Evolutionary conservation across 2,888 invertebrate genomes (phyloP).

Genomic region (Protodeltote pygarga): DNA sequence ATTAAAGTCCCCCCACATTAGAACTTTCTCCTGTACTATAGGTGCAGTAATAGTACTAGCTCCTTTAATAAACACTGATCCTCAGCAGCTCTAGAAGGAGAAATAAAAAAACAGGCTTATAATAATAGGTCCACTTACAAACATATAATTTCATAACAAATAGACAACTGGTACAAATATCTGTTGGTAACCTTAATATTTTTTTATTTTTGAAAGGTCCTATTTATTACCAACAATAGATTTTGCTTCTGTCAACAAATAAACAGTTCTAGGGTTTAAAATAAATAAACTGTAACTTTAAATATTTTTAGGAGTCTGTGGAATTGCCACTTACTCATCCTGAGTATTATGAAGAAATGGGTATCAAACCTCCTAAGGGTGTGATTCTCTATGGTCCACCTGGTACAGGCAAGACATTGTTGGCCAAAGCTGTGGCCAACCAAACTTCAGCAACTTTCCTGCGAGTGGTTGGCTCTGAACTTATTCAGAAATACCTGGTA

Average conservation of each 20-base stretch:
- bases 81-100: no score
- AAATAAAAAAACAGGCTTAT: no score
- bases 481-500: conserved; percentile 99
- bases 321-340: conserved; percentile 99
- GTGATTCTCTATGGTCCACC: conserved; percentile 99
- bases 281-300: neutral
- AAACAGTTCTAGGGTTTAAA: no score
- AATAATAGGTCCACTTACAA: no score
- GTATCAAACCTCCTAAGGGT: conserved; percentile 99
- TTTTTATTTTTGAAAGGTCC: neutral
- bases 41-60: no score
- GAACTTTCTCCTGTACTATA: no score
- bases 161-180: neutral
- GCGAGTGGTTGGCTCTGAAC: conserved; percentile 99
- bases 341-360: conserved; percentile 99
- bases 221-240: neutral
- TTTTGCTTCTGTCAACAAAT: no score
- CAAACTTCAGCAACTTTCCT: conserved; percentile 99
- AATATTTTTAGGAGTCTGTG: conserved; percentile 92
- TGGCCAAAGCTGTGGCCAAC: conserved; percentile 99
- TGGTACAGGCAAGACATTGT: conserved; percentile 98
- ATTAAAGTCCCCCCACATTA: no score
- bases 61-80: no score
- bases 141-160: no score
- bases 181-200: neutral